phyloP scores from a whole-genome alignment of 1,140 invertebrate genomes.

The Macrobrachium rosenbergii region DNA sequence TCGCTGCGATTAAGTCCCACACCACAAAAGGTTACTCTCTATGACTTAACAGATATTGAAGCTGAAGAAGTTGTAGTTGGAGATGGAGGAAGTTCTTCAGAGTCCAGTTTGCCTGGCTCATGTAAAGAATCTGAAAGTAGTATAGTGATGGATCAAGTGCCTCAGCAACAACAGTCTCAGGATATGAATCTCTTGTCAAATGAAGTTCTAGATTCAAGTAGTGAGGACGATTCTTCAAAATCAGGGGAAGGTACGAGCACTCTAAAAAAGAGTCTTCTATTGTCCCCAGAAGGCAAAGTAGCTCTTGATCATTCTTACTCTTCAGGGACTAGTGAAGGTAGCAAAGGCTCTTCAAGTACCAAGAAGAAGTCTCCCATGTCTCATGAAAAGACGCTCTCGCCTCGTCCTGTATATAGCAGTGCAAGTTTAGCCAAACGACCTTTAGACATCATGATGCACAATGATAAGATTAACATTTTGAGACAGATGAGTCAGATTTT shows the following conservation, averaged over 20 bases:
- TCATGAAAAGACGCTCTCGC: conserved; percentile 48
- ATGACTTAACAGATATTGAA: conserved; percentile 47
- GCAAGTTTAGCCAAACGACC: conserved; percentile 44
- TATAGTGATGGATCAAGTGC: too few relatives aligned
- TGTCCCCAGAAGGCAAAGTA: conserved; percentile 54
- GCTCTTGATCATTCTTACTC: conserved; percentile 53
- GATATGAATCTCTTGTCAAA: conserved; percentile 12
- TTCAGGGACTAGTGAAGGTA: conserved; percentile 31
- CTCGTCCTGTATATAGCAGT: conserved; percentile 53
- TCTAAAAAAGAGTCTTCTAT: conserved; percentile 17
- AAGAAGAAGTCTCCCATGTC: conserved; percentile 42
- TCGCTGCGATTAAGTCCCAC: neutral
- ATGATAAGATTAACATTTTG: conserved; percentile 58
- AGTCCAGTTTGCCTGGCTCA: neutral
- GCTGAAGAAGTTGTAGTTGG: conserved; percentile 46
- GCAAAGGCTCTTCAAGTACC: conserved; percentile 6
- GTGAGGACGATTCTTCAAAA: conserved; percentile 50
- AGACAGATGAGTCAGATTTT: conserved; percentile 55
- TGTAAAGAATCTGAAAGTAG: too few relatives aligned
- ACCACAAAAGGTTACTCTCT: conserved; percentile 16
- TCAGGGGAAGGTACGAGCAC: neutral
- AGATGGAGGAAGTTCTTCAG: neutral
- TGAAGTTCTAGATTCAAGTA: conserved; percentile 45
- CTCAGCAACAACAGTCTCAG: too few relatives aligned
- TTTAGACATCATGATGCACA: conserved; percentile 55